Evolutionary conservation across 2,797 vertebrate genomes (phyloP), one percentile per base, ranked within the genome.

Genomic region (Sebastes nivosus): DNA sequence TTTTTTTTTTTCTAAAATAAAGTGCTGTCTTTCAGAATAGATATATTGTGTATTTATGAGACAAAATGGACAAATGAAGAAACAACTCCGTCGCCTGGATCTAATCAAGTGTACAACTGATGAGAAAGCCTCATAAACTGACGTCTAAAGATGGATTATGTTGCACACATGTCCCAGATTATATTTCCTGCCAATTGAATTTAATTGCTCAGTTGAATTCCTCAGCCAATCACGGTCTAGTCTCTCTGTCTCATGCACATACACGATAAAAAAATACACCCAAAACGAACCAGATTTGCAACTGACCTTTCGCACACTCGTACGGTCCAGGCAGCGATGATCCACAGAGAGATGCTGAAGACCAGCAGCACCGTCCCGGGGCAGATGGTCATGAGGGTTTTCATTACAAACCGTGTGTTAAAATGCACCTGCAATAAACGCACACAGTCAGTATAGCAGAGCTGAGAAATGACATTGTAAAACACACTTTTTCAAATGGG

Each of bases 381-480:
- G 92, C 98, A 99, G 96, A 99, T 99, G 77, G 98, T 99, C 98
- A 99, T 99, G 91, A 99, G 96, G 0, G 98, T 99, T 96, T 99
- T 99, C 98, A 99, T 99, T 91, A 99, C 98, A 0, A 99, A 99
- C 66, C 98, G 97, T 0, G 98, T 99, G 95, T 99, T 99, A 94
- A 99, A 99, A 95, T 99, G 98, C 91, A 99, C 98, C 95, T 99
- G 96, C 58, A 96, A 90, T 18, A 60, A 29, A n/a, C 12, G 34
- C 34, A 65, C 42, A 72, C 24, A 61, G 2, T 50, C 52, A 86
- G 63, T 64, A 30, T 2, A 63, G 16, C 16, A 18, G 10, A 67
- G 12, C 10, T 54, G 30, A 59, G 8, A 22, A 55, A 76, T 59
- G 1, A 55, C 42, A 11, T 3, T 38, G 36, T 27, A 16, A 74